Percentiles rank a stretch among this genome's conserved stretches.
Evolutionary conservation across 2,113 vertebrate genomes (phyloP).

Genomic region (Cranoglanis bouderius): DNA sequence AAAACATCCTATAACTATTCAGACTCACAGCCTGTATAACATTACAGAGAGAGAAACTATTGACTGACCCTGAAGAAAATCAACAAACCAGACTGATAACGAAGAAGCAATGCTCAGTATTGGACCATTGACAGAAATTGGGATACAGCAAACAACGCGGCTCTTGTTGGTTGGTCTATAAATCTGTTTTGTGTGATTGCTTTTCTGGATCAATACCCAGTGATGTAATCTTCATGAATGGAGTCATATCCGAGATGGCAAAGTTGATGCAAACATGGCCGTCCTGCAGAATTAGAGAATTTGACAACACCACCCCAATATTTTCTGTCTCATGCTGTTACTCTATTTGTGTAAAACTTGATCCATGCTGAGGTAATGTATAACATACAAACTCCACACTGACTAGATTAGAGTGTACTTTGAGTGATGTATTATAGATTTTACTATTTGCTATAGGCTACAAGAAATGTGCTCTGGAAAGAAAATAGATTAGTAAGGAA

Average conservation of each 20-base stretch:
- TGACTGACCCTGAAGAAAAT: constrained; percentile 48
- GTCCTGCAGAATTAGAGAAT: constrained; percentile 6
- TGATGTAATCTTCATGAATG: constrained; percentile 32
- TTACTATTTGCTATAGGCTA: background rate
- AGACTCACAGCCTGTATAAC: constrained; percentile 29
- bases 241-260: constrained; percentile 21
- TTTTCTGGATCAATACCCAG: constrained; percentile 33
- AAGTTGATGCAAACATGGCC: constrained; percentile 20
- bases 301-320: background rate
- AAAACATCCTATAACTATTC: background rate
- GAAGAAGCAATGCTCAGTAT: constrained; percentile 40
- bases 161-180: constrained; percentile 8
- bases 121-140: constrained; percentile 29
- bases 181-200: constrained; percentile 35
- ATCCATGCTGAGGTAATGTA: background rate
- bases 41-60: constrained; percentile 38
- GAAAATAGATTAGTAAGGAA: background rate
- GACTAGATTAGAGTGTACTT: background rate
- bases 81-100: constrained; percentile 34
- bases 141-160: constrained; percentile 31
- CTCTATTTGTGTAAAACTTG: background rate
- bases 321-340: background rate
- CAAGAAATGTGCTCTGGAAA: constrained; percentile 7
- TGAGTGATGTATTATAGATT: background rate
- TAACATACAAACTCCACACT: background rate